Evolutionary conservation across 2,888 invertebrate species (phyloP).

Genomic region (Ischnus inquisitorius): DNA sequence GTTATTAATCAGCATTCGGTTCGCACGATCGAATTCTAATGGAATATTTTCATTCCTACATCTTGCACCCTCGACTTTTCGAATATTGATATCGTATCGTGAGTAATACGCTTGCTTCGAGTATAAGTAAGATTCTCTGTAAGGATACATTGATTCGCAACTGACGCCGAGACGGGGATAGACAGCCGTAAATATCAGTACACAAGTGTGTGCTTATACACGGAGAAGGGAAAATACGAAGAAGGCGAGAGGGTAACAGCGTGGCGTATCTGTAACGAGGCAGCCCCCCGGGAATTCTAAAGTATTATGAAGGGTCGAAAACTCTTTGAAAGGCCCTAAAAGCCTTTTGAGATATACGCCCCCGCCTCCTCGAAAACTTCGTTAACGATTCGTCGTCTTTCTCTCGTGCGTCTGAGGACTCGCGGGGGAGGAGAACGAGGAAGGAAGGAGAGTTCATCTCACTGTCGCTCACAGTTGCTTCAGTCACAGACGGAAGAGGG

Average conservation of each 20-base stretch:
- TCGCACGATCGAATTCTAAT: too few species aligned
- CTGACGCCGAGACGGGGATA: neutral
- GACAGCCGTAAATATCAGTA: neutral
- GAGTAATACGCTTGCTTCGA: slow-evolving; percentile 2
- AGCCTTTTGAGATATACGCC: slow-evolving; percentile 81
- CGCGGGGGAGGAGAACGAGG: neutral
- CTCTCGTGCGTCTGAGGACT: slow-evolving; percentile 38
- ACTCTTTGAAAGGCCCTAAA: slow-evolving; percentile 74
- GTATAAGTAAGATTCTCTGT: slow-evolving; percentile 20
- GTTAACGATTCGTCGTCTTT: slow-evolving; percentile 76
- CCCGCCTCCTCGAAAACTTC: slow-evolving; percentile 75
- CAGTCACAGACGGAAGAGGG: neutral
- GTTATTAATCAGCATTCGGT: too few species aligned
- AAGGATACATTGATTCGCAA: slow-evolving; percentile 10
- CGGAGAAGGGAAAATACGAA: neutral
- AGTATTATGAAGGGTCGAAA: slow-evolving; percentile 62
- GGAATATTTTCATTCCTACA: neutral
- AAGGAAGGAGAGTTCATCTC: slow-evolving; percentile 7
- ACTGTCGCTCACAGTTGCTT: slow-evolving; percentile 7
- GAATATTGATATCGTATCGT: neutral
- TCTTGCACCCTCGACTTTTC: neutral
- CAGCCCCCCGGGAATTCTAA: slow-evolving; percentile 57
- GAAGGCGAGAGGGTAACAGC: neutral
- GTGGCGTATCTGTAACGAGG: slow-evolving; percentile 34
- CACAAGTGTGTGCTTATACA: neutral